Conservation (phyloP, 2,113 vertebrate species). For the Pachypanchax playfairii region DNA sequence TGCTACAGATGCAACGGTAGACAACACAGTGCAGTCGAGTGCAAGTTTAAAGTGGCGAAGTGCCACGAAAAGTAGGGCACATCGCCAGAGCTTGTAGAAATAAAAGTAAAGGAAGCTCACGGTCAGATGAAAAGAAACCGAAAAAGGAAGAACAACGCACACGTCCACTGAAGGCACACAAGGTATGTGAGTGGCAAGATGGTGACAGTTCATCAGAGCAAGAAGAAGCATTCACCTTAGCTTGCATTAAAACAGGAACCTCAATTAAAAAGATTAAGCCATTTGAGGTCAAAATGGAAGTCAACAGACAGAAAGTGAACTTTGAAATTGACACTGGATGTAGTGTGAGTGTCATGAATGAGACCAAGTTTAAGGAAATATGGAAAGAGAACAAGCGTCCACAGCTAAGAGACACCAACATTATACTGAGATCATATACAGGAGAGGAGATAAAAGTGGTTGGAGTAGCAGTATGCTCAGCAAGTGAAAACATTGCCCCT, state of each 20-base stretch:
- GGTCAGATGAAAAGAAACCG: neutral
- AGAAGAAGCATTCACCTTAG: neutral
- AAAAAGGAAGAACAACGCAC: neutral
- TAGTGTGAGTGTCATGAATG: neutral
- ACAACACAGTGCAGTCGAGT: neutral
- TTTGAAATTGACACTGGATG: slow-evolving; percentile 2
- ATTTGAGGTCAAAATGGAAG: neutral
- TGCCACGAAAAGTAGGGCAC: neutral
- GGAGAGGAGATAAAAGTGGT: neutral
- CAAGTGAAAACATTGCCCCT: neutral
- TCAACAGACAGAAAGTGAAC: neutral
- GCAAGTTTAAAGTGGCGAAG: neutral
- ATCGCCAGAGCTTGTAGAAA: neutral
- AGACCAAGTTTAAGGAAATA: neutral
- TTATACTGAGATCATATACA: neutral
- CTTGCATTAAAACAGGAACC: neutral
- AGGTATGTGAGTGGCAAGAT: neutral
- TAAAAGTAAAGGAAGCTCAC: neutral
- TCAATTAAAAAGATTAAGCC: neutral
- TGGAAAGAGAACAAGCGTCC: neutral
- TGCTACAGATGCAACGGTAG: neutral
- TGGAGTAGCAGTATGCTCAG: neutral
- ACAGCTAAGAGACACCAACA: neutral
- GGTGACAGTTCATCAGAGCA: neutral
- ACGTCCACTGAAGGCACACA: neutral